Conservation (phyloP, 2,113 vertebrate genomes). For the Hystrix brachyura region DNA sequence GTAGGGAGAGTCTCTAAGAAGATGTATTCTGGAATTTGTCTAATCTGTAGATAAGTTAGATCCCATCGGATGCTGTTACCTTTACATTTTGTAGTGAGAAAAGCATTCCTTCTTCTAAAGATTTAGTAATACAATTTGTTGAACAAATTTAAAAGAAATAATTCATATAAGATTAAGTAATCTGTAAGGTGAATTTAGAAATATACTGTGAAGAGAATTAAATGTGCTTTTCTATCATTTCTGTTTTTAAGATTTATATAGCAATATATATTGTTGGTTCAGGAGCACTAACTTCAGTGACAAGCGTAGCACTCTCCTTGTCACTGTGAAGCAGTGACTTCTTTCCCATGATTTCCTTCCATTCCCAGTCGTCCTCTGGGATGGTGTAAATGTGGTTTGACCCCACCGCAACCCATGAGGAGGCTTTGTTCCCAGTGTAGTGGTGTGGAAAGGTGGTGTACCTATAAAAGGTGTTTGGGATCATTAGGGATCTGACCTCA, state of each 20-base stretch:
- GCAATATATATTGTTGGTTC: neutral
- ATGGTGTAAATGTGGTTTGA: neutral
- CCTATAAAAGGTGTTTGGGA: neutral
- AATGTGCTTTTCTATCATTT: neutral
- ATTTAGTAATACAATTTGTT: neutral
- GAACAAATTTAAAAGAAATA: neutral
- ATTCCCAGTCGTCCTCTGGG: neutral
- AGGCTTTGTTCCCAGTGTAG: neutral
- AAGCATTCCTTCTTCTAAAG: neutral
- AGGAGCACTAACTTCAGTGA: neutral
- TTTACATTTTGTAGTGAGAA: neutral
- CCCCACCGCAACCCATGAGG: no score
- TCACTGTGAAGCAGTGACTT: neutral
- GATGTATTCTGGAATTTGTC: neutral
- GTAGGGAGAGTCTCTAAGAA: neutral
- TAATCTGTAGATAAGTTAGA: neutral
- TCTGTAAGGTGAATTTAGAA: neutral
- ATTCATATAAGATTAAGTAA: neutral
- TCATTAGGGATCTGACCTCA: neutral
- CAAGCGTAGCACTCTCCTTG: no score
- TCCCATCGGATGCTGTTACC: neutral
- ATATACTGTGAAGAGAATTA: neutral
- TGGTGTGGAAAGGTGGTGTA: no score
- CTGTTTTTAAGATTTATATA: neutral
- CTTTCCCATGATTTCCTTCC: neutral